Evolutionary conservation across 1,140 invertebrate species (phyloP), one percentile per base, ranked within the genome.

Genomic region (Penaeus indicus): DNA sequence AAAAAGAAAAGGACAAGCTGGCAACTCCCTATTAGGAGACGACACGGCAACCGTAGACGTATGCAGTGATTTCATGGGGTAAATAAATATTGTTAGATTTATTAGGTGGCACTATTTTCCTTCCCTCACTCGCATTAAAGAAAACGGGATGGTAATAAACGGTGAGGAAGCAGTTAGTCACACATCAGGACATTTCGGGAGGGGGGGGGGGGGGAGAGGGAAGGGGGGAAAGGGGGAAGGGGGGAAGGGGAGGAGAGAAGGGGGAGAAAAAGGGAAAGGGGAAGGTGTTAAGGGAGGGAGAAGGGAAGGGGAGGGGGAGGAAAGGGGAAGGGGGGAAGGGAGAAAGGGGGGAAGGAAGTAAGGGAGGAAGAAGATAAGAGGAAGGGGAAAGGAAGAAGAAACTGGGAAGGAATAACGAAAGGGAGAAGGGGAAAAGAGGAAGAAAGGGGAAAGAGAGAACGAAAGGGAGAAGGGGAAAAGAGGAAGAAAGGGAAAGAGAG

Each of bases 41-140:
- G 10, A 10, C 42, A 38, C 3, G 42, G 42, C 25, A 13, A 13
- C 19, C 8, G 19, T 32, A 75, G 27, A 61, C 27, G 32, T 78
- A 78, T 78, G 84, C 84, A 85, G 84, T 62, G 72, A 85, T 85
- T 78, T 85, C 84, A 85, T 85, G 83, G 83, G 83, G 83, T 85
- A 85, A 85, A 85, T 85, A 85, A 85, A 85, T 85, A 85, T 69
- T 77, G 32, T 64, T 85, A 18, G 83, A 84, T 69, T 67, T 84
- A 69, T 69, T 84, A 64, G 64, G 62, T 54, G 10, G 16, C 63
- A 61, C 5, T 69, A 84, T 69, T 84, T 67, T 67, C 62, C 64
- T 67, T 67, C 62, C 64, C 64, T 27, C 60, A 13, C 54, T 54
- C 18, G 25, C 10, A 25, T 78, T 42, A n/a, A 42, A 47, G 82